Evolutionary conservation across 2,888 invertebrate genomes (phyloP).

Genomic region (Ormyrus labotus): DNA sequence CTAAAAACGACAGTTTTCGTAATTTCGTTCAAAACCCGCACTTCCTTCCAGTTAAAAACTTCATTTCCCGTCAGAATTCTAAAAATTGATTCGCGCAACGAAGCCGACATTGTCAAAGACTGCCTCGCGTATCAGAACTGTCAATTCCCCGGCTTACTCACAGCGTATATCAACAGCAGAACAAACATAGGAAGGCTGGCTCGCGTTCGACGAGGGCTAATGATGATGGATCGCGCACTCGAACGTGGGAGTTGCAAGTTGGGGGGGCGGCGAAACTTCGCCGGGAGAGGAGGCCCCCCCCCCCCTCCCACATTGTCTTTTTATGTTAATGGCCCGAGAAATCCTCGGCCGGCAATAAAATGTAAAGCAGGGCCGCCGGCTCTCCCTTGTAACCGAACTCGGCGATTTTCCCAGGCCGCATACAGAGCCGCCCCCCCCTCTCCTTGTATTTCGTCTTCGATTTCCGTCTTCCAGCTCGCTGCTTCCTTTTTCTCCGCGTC

Average conservation of each 20-base stretch:
- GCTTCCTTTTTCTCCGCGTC: constrained; percentile 10
- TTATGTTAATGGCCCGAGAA: constrained; percentile 66
- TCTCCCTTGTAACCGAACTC: constrained; percentile 20
- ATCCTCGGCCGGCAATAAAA: constrained; percentile 70
- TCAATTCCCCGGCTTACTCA: too few relatives aligned
- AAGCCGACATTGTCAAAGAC: too few relatives aligned
- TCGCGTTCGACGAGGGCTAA: background rate
- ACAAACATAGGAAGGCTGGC: too few relatives aligned
- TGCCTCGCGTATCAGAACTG: too few relatives aligned
- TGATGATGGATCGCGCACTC: constrained; percentile 14
- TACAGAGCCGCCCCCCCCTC: background rate
- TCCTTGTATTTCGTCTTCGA: constrained; percentile 45
- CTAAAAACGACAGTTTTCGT: too few relatives aligned
- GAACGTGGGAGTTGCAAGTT: background rate
- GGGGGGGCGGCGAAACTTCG: background rate
- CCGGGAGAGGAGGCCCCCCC: background rate
- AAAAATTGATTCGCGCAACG: too few relatives aligned
- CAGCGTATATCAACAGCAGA: too few relatives aligned
- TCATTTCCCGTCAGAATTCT: too few relatives aligned
- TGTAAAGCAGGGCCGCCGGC: constrained; percentile 65
- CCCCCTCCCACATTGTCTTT: constrained; percentile 58
- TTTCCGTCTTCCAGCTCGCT: constrained; percentile 12
- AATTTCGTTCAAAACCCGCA: too few relatives aligned
- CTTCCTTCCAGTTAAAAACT: too few relatives aligned
- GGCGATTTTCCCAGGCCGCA: constrained; percentile 17